Conservation (phyloP, 1,140 invertebrate species). For the Monochamus saltuarius region DNA sequence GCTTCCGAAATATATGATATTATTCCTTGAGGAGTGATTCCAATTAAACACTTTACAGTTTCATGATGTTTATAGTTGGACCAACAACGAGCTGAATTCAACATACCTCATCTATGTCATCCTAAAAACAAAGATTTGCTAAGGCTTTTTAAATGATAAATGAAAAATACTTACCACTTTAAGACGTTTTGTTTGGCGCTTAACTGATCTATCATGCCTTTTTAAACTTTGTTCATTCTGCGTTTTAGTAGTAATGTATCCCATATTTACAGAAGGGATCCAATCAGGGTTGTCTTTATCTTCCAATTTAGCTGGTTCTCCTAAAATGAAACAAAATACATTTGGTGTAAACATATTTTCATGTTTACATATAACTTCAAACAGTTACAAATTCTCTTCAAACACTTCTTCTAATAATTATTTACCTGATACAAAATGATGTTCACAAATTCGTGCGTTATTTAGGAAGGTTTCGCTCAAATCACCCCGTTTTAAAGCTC, state of each 20-base stretch:
- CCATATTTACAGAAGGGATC: not conserved
- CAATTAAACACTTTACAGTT: slow-evolving; percentile 20
- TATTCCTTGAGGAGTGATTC: slow-evolving; percentile 19
- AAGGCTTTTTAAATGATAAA: not conserved
- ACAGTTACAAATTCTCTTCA: too few species aligned
- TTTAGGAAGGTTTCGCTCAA: not conserved
- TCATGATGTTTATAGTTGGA: slow-evolving; percentile 20
- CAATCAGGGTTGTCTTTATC: not conserved
- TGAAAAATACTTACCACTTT: not conserved
- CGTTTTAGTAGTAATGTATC: not conserved
- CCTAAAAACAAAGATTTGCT: slow-evolving; percentile 17
- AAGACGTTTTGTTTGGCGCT: not conserved
- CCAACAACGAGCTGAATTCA: slow-evolving; percentile 5
- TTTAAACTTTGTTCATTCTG: too few species aligned
- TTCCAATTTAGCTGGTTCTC: not conserved
- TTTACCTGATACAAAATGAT: too few species aligned
- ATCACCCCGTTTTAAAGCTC: not conserved
- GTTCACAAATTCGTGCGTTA: not conserved
- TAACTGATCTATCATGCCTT: not conserved
- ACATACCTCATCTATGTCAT: slow-evolving; percentile 18
- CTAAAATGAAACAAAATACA: not conserved
- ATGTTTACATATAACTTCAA: too few species aligned
- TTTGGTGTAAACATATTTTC: too few species aligned
- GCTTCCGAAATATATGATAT: slow-evolving; percentile 16
- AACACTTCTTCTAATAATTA: too few species aligned